These are phyloP conservation scores for Actinostola sp. DNA, from an alignment of 92 coral and sea anemone species.

Conservation along the genomic window DNA sequence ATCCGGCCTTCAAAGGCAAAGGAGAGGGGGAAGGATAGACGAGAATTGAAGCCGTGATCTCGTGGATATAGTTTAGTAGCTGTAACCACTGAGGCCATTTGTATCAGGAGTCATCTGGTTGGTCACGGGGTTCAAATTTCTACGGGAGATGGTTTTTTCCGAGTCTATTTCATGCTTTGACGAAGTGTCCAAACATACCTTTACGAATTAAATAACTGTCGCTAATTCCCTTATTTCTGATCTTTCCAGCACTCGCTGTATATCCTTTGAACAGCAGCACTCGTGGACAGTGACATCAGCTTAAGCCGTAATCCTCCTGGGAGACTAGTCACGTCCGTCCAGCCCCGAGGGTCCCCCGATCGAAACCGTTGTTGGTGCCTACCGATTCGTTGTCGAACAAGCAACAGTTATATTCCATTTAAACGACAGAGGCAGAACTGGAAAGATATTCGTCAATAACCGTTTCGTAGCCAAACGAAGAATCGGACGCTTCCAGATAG, in stretches of 20 bases:
- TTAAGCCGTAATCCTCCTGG: conserved; percentile 53
- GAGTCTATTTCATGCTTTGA: too few species aligned
- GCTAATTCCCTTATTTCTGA: not conserved
- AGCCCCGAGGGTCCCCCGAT: conserved; percentile 60
- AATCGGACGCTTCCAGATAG: conserved; percentile 40
- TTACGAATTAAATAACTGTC: too few species aligned
- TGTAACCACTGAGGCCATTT: too few species aligned
- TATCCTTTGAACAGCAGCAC: conserved; percentile 58
- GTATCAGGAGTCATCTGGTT: too few species aligned
- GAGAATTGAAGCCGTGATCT: too few species aligned
- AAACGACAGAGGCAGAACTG: too few species aligned
- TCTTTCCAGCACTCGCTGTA: conserved; percentile 49
- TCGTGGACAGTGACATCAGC: conserved; percentile 58
- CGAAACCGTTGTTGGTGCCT: conserved; percentile 45
- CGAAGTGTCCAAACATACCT: too few species aligned
- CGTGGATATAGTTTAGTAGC: too few species aligned
- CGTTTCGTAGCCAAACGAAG: conserved; percentile 35
- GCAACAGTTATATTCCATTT: conserved; percentile 62
- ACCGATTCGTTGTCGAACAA: conserved; percentile 59
- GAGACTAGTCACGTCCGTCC: not conserved
- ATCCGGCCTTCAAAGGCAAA: too few species aligned
- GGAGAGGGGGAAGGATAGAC: too few species aligned
- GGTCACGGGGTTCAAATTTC: too few species aligned
- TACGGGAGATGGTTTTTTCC: too few species aligned
- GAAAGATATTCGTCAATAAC: conserved; percentile 61